phyloP scores from a whole-genome alignment of 2,888 invertebrate genomes.

The Spilosoma lubricipeda region DNA sequence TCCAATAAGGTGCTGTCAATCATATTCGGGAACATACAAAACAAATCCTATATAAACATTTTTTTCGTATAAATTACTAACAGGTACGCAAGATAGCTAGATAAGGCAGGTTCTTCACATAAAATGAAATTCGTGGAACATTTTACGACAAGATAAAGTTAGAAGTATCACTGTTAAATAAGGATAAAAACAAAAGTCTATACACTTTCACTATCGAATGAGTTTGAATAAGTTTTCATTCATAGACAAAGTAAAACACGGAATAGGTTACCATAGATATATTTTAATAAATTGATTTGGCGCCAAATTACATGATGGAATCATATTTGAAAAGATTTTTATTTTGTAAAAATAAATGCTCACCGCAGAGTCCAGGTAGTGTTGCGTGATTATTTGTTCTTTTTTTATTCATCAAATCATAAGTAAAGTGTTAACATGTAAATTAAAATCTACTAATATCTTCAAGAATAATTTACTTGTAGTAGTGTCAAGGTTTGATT shows the following conservation, averaged over 20 bases:
- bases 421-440: too few relatives aligned
- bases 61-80: neutral
- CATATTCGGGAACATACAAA: neutral
- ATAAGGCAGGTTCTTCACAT: neutral
- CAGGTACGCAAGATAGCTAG: slow-evolving; percentile 3
- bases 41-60: neutral
- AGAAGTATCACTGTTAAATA: neutral
- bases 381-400: too few relatives aligned
- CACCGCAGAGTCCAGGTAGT: too few relatives aligned
- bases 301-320: neutral
- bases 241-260: neutral
- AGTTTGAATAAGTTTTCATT: neutral
- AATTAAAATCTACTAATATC: too few relatives aligned
- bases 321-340: too few relatives aligned
- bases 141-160: neutral
- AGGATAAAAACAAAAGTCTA: neutral
- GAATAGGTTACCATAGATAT: neutral
- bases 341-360: neutral
- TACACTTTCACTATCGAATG: slow-evolving; percentile 1
- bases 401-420: too few relatives aligned
- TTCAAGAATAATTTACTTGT: too few relatives aligned
- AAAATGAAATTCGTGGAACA: slow-evolving; percentile 5
- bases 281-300: neutral
- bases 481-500: too few relatives aligned
- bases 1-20: neutral